A percentile compares a stretch with the other conserved stretches of the same genome.
Evolutionary conservation across 1,140 invertebrate genomes (phyloP).

Genomic region (Drosophila ananassae): DNA sequence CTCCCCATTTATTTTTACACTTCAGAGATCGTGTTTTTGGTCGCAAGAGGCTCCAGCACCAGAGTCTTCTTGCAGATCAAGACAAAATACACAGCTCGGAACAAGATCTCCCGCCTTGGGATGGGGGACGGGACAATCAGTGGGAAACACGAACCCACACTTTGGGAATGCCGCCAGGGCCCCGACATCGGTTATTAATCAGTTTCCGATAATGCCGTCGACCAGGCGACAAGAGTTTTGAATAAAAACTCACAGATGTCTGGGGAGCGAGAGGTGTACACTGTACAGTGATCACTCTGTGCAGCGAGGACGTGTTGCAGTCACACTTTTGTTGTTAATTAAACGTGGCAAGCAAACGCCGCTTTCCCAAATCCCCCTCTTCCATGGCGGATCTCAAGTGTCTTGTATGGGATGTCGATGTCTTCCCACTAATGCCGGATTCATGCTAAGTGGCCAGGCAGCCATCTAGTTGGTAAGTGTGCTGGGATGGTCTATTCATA

Average conservation of each 20-base stretch:
- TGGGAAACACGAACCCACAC: conserved; percentile 16
- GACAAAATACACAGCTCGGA: conserved; percentile 59
- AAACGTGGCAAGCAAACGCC: conserved; percentile 61
- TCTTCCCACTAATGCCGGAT: conserved; percentile 56
- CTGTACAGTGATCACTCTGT: conserved; percentile 8
- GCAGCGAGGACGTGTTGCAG: conserved; percentile 61
- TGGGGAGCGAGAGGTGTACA: conserved; percentile 10
- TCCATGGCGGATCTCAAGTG: conserved; percentile 32
- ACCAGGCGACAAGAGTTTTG: conserved; percentile 70
- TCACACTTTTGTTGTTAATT: conserved; percentile 79
- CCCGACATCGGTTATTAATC: conserved; percentile 78
- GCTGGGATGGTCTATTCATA: conserved; percentile 63
- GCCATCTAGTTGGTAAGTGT: conserved; percentile 42
- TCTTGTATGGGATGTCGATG: conserved; percentile 37
- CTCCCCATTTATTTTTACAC: background rate
- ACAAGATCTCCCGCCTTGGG: conserved; percentile 59
- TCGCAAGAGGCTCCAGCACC: conserved; percentile 24
- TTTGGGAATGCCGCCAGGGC: conserved; percentile 31
- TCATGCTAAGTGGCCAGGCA: conserved; percentile 65
- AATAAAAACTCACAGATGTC: conserved; percentile 60
- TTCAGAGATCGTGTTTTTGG: conserved; percentile 46
- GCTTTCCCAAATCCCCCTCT: conserved; percentile 9
- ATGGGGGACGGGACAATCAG: background rate
- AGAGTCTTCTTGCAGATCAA: conserved; percentile 53
- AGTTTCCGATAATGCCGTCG: conserved; percentile 75